Evolutionary conservation across 2,888 invertebrate genomes (phyloP).

Genomic region (Amphimallon solstitiale): DNA sequence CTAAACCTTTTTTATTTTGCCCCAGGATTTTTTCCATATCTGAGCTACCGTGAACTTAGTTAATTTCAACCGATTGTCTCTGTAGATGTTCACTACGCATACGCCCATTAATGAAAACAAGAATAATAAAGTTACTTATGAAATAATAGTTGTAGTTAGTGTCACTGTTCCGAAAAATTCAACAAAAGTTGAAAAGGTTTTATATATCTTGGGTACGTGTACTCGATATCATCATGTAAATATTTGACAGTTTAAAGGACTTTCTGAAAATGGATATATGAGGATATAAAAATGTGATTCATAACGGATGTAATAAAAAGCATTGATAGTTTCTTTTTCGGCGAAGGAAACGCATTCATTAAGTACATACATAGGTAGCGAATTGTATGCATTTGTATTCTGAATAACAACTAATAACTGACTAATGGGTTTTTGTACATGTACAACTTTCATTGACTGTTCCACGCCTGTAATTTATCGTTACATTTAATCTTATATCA

Average conservation of each 20-base stretch:
- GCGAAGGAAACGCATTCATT: background rate
- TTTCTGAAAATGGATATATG: background rate
- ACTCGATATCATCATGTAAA: no score
- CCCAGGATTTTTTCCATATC: no score
- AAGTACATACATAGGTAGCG: constrained; percentile 1
- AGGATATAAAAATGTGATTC: constrained; percentile 11
- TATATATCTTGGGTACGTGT: no score
- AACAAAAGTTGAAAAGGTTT: no score
- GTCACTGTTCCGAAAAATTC: no score
- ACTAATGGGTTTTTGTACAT: constrained; percentile 3
- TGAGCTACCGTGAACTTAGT: no score
- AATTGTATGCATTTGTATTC: constrained; percentile 3
- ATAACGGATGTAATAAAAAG: constrained; percentile 22
- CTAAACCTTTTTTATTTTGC: no score
- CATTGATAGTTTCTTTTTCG: constrained; percentile 3
- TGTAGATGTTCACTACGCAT: no score
- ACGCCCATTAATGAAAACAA: no score
- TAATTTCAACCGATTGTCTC: no score
- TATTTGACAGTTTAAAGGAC: background rate
- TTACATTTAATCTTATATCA: background rate
- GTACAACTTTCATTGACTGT: background rate
- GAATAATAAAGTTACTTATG: no score
- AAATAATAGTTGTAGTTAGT: no score
- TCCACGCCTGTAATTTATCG: background rate
- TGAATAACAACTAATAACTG: constrained; percentile 5